Evolutionary conservation across 2,888 invertebrate species (phyloP), one percentile per base, ranked within the genome.

Genomic region (Latrodectus hesperus): DNA sequence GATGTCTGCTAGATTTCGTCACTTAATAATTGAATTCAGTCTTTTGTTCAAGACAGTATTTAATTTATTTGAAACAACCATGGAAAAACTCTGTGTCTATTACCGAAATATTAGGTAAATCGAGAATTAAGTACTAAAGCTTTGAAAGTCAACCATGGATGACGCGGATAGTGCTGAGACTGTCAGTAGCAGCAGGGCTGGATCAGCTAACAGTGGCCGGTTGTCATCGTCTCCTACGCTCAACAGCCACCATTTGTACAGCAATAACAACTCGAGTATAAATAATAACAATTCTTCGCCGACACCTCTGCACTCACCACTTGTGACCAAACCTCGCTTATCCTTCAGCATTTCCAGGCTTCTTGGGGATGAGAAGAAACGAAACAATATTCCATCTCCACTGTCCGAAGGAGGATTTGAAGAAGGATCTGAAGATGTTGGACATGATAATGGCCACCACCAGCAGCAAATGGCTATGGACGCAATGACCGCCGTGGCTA

Each of bases 301-400:
- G 52, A 81, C 87, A 10, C 72, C 80, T 4, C 11, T 73, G 26
- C 84, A 85, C 49, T 73, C 77, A 0, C 89, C 82, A 4, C 71
- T 80, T 9, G 80, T 51, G 16, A 22, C 87, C 9, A 84, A 84
- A 72, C 88, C 89, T 2, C 81, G 87, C 52, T 73, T 96, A 90
- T 95, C 96, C 85, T 96, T 96, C 93, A 96, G 96, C 92, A 96
- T 96, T 94, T 96, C 96, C 60, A 94, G 96, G 91, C 93, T 96
- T 91, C 95, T 95, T 90, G 95, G 90, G n/a, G 88, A 90, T 95
- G 88, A 89, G 49, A 84, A 81, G 65, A 85, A 88, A 51, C 53
- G 78, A 51, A 68, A 60, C 22, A 77, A 38, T 60, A 70, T 78
- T 11, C 72, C 72, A 49, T 72, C 82, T 17, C 83, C 88, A 10